Base-by-base conservation (phyloP, 2,888 invertebrate species). In the Lomographa bimaculata region DNA sequence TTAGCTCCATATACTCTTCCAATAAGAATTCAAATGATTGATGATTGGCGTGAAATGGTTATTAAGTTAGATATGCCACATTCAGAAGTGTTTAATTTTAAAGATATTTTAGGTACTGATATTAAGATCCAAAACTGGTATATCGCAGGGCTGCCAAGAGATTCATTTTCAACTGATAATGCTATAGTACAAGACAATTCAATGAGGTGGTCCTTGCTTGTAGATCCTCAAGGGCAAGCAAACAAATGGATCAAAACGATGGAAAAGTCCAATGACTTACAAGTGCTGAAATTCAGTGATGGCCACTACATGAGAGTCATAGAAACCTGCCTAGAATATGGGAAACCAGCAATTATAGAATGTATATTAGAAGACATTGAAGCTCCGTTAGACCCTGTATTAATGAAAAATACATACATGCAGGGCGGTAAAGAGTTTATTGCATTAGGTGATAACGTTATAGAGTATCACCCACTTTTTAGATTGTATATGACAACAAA, bases 71-170 rank as follows among this genome's bases (percentile, higher is more conserved):
- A 92, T 2, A 96, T 98, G 68, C 96, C 97, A 0, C 94, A 94
- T 64, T 95, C 96, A 0, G 84, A 91, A 10, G 80, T 90, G 6
- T 98, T 93, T 73, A 92, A 92, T 12, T 93, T 98, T 35, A 91
- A 93, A 25, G 91, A 91, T 37, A 91, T 94, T 5, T 85, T 98
- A 36, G 97, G 97, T 0, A 92, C 95, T 8, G 96, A 97, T 48
- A 95, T 97, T 14, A 94, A 94, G 73, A 95, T 96, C 56, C 95
- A 96, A 79, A 92, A 93, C 46, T 97, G 96, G 96, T 94, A 94
- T 65, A 95, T 96, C 52, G 92, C 91, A 43, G 95, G 95, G 1
- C 82, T 97, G 38, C 96, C 96, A 0, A 89, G 94, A 54, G 96
- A 97, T 79, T 87, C 91, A 3, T 96, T 96, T 81, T 96, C 96